Conservation (phyloP, 2,888 invertebrate species). For the Holacanthella duospinosa region DNA sequence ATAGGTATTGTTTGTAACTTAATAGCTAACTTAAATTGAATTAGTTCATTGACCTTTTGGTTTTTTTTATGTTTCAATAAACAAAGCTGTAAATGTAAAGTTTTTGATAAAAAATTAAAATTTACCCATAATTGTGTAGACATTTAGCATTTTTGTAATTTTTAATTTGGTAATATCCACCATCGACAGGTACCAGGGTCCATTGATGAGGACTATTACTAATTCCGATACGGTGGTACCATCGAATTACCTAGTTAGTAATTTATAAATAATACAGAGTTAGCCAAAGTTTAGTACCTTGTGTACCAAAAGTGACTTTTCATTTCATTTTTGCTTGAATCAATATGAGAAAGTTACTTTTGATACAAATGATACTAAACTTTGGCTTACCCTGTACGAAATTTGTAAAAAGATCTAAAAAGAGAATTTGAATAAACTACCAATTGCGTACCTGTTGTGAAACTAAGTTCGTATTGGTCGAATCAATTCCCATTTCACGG, state of each 20-base stretch:
- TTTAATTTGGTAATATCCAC: not conserved
- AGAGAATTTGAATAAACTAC: too few species aligned
- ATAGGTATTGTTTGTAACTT: too few species aligned
- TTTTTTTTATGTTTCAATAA: too few species aligned
- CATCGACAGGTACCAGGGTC: not conserved
- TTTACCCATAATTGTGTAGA: constrained; percentile 2
- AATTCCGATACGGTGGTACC: not conserved
- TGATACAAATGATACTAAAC: too few species aligned
- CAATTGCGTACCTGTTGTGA: constrained; percentile 19
- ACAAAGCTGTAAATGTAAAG: too few species aligned
- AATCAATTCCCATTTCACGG: constrained; percentile 14
- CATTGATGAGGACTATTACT: constrained; percentile 3
- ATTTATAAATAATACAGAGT: not conserved
- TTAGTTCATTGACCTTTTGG: too few species aligned
- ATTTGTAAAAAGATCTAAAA: not conserved
- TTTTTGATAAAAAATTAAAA: not conserved
- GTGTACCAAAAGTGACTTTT: too few species aligned
- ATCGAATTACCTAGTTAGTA: not conserved
- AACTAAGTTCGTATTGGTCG: not conserved
- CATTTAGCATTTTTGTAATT: constrained; percentile 1
- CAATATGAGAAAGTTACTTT: too few species aligned
- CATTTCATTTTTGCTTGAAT: too few species aligned
- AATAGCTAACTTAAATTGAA: too few species aligned
- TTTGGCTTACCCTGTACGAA: too few species aligned
- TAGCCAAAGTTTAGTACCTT: not conserved